Base-by-base conservation (phyloP, 2,888 invertebrate species). In the Nemotelus nigrinus region DNA sequence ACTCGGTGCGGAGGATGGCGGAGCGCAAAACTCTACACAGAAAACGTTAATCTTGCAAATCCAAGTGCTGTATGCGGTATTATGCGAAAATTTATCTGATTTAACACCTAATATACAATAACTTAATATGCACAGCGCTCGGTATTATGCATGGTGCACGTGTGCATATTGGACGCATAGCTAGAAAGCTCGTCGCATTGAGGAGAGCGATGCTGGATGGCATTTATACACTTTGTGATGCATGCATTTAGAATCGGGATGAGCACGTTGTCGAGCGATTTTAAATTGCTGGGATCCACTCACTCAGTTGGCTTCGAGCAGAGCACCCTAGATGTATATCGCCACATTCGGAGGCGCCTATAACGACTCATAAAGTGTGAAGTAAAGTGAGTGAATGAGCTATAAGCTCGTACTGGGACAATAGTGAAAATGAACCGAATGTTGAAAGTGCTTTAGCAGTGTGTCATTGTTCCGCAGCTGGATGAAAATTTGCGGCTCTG, bases 51-150 rank as follows among this genome's bases (percentile, higher is more conserved):
- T 87, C 87, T 86, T 84, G 84, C 85, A 87, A 87, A 87, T 86
- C 87, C 87, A 85, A 87, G 86, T 85, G 87, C 85, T 87, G 86
- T 85, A 87, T 87, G 86, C 86, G 86, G 86, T 86, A 87, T 87
- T 86, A 87, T 86, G 86, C 87, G 86, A 86, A 87, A 87, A 87
- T 87, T 87, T 87, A 87, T 87, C 87, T 87, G 87, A 87, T 87
- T 87, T 87, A 87, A 87, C 87, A 87, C 87, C 87, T 87, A 87
- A 87, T 87, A 87, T 87, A 87, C 87, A 87, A 87, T 87, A 87
- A 87, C 86, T 87, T 87, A 86, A 86, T 87, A 79, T 80, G 78
- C 77, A 77, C 76, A 76, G 76, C 48, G 68, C 63, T 64, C 10
- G 50, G 63, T 10, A 75, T 67, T 45, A 76, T 65, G 44, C 76